A percentile compares a stretch with the other conserved stretches of the same genome.
These are phyloP conservation scores for Casuarius casuarius DNA, from an alignment of 2,113 vertebrate species.

Conservation along the genomic window DNA sequence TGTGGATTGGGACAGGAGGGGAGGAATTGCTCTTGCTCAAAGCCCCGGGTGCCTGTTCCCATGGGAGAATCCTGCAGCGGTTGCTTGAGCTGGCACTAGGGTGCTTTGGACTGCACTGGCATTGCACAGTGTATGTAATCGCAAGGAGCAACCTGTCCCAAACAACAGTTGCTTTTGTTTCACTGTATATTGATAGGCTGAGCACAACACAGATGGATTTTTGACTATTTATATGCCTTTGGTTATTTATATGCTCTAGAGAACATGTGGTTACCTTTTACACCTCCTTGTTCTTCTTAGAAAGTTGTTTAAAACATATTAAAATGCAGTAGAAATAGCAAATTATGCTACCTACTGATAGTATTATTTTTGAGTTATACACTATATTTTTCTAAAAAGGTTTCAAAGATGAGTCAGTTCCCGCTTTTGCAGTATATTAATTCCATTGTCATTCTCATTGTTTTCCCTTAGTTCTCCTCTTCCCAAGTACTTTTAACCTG, in stretches of 20 bases:
- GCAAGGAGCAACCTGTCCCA: background rate
- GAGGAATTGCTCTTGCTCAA: background rate
- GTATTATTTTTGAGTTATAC: background rate
- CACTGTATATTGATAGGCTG: accelerated
- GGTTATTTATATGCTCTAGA: background rate
- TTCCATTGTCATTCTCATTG: background rate
- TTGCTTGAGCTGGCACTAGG: background rate
- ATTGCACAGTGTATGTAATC: background rate
- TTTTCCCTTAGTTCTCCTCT: background rate
- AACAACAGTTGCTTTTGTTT: background rate
- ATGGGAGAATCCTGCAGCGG: background rate
- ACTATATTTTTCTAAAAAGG: background rate
- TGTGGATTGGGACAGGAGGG: background rate
- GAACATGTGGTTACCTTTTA: background rate
- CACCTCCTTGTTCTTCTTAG: background rate
- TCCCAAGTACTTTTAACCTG: background rate
- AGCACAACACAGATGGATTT: background rate
- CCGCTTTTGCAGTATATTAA: background rate
- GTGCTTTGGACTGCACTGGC: background rate
- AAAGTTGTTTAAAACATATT: background rate
- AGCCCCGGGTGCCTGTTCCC: background rate
- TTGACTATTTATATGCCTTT: background rate
- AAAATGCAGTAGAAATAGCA: background rate
- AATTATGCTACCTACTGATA: background rate
- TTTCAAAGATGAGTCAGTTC: background rate